phyloP scores from a whole-genome alignment of 2,113 vertebrate genomes.

The Lepidothrix coronata region DNA sequence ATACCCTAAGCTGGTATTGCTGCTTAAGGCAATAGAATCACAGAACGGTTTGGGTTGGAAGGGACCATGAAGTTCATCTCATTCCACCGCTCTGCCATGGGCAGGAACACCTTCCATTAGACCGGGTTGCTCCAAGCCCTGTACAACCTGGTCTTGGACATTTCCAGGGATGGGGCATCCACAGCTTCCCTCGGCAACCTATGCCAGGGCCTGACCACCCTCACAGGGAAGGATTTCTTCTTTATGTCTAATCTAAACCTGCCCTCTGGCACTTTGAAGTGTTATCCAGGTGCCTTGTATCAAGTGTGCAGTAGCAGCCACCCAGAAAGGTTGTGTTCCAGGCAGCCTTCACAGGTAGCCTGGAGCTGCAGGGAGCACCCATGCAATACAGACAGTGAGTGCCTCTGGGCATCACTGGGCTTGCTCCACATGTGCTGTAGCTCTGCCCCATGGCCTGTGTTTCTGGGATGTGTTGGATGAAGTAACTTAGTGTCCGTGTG shows the following conservation, averaged over 20 bases:
- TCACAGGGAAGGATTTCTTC: not conserved
- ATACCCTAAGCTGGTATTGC: not conserved
- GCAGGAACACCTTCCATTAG: not conserved
- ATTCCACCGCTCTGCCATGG: not conserved
- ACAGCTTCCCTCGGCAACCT: not conserved
- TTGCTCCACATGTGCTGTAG: not conserved
- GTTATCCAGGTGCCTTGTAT: not conserved
- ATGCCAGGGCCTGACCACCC: not conserved
- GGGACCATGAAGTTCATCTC: not conserved
- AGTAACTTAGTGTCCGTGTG: accelerated
- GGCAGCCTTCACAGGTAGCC: not conserved
- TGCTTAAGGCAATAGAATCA: not conserved
- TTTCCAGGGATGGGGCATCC: not conserved
- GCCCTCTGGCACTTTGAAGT: not conserved
- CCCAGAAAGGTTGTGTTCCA: not conserved
- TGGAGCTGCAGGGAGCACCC: not conserved
- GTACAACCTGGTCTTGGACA: not conserved
- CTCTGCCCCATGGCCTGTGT: not conserved
- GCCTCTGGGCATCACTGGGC: not conserved
- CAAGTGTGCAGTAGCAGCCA: not conserved
- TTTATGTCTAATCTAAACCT: not conserved
- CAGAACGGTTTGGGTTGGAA: not conserved
- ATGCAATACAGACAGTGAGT: not conserved
- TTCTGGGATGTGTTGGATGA: not conserved
- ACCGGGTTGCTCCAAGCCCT: not conserved